Base-by-base conservation (phyloP, 2,888 invertebrate genomes). In the Corbicula japonica region DNA sequence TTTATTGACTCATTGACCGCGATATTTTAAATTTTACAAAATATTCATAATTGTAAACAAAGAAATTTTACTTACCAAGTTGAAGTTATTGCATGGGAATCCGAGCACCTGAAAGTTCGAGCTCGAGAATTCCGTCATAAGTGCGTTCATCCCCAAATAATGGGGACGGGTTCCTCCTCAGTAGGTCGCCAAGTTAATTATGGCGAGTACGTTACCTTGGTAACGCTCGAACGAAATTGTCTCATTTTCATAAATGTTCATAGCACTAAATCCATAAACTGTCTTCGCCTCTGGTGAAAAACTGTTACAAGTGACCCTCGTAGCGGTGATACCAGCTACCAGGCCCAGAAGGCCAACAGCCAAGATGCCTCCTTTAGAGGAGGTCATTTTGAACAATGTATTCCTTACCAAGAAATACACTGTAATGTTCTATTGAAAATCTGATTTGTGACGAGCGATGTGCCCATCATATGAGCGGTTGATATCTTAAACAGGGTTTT, bases 181-280 rank as follows among this genome's bases (percentile, higher is more conserved):
- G 93, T 92, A 94, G 78, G 94, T 94, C 35, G 94, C 94, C 44
- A 94, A 92, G 79, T 94, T 94, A 46, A 93, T 93, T 15, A 94
- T 87, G 70, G 94, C 84, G 66, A 94, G 85, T 5, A 87, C 86
- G 30, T 86, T 73, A 15, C 84, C 83, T 38, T 50, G 62, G 80
- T 85, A 88, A 2, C 52, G 46, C 1, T 26, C 15, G 1, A 83
- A 71, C 12, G 62, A 18, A 30, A 83, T 77, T 12, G 66, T 83
- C 21, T 85, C 62, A 34, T 73, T 73, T 23, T 83, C 73, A 26
- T 73, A 76, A 41, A 88, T 76, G 52, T 85, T 83, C 52, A 50
- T 73, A 2, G 79, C 83, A 48, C 56, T 80, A 38, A 83, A 85
- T 38, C 76, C 69, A 54, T 85, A 86, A 15, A 86, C 66, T 15